Conservation (phyloP, 2,797 vertebrate species). For the Prunella strophiata region DNA sequence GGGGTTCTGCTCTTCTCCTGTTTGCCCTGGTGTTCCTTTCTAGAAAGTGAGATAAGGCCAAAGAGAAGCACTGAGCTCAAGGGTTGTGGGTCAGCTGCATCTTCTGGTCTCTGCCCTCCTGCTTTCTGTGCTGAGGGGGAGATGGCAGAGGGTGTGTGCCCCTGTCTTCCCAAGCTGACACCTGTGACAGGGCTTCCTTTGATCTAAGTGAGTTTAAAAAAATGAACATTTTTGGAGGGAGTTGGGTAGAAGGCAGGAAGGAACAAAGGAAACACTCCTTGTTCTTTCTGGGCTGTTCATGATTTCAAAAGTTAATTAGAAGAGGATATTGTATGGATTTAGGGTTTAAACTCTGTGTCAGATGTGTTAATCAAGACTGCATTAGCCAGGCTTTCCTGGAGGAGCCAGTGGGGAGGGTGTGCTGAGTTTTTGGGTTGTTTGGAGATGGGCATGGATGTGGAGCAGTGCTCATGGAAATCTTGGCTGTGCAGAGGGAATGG, state of each 20-base stretch:
- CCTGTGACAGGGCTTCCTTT: background rate
- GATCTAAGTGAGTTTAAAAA: background rate
- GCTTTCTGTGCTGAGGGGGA: background rate
- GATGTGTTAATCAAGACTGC: conserved; percentile 43
- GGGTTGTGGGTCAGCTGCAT: background rate
- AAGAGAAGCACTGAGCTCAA: rapidly evolving
- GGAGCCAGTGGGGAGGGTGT: background rate
- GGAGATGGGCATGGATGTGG: rapidly evolving
- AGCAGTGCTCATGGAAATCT: background rate
- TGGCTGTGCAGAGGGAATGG: background rate
- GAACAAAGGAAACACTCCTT: background rate
- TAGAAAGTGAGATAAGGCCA: background rate
- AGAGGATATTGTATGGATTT: conserved; percentile 49
- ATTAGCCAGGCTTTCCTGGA: conserved; percentile 10
- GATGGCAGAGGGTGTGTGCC: background rate
- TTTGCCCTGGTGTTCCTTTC: background rate
- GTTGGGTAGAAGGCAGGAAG: background rate
- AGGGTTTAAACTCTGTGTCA: conserved; percentile 16
- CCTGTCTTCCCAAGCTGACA: background rate
- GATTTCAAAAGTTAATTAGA: conserved; percentile 38
- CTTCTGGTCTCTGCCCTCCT: background rate
- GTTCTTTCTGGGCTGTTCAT: background rate
- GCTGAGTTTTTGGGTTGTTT: rapidly evolving
- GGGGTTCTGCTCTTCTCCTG: background rate
- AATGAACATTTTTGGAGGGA: background rate